phyloP scores from a whole-genome alignment of 1,140 invertebrate genomes.

The Scaptomyza pallida region DNA sequence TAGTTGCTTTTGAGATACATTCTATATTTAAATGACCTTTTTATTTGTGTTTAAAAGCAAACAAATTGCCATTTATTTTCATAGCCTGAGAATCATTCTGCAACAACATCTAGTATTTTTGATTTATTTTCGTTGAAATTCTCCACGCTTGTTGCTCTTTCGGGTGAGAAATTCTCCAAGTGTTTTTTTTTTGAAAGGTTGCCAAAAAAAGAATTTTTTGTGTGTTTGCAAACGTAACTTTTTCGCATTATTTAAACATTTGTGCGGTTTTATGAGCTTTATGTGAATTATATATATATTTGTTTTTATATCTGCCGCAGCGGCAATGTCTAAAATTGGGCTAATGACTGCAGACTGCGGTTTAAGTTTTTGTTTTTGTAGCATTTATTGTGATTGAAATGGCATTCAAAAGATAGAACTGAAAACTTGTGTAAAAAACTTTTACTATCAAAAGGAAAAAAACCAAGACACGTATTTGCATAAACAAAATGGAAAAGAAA shows the following conservation, averaged over 20 bases:
- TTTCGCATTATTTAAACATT: conserved; percentile 39
- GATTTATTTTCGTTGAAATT: conserved; percentile 32
- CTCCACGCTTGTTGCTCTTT: conserved; percentile 19
- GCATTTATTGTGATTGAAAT: conserved; percentile 22
- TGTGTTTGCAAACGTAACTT: conserved; percentile 26
- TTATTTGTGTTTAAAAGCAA: no score
- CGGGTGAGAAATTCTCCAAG: conserved; percentile 25
- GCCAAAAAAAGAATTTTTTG: conserved; percentile 49
- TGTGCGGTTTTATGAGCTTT: conserved; percentile 38
- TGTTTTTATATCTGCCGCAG: conserved; percentile 26
- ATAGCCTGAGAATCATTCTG: conserved; percentile 1
- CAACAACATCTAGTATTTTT: conserved; percentile 8
- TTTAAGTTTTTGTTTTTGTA: conserved; percentile 46
- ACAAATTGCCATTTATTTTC: not conserved
- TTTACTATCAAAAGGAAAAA: conserved; percentile 15
- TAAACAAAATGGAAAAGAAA: conserved; percentile 34
- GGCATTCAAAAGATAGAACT: conserved; percentile 22
- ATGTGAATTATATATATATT: conserved; percentile 37
- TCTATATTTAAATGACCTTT: no score
- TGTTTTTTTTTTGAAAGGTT: conserved; percentile 48
- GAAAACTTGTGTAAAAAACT: conserved; percentile 14
- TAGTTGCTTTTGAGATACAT: no score
- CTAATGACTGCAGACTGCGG: conserved; percentile 65
- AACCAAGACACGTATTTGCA: conserved; percentile 28
- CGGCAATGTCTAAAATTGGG: conserved; percentile 56